phyloP scores from a whole-genome alignment of 1,140 invertebrate species.

The Sesamia nonagrioides region DNA sequence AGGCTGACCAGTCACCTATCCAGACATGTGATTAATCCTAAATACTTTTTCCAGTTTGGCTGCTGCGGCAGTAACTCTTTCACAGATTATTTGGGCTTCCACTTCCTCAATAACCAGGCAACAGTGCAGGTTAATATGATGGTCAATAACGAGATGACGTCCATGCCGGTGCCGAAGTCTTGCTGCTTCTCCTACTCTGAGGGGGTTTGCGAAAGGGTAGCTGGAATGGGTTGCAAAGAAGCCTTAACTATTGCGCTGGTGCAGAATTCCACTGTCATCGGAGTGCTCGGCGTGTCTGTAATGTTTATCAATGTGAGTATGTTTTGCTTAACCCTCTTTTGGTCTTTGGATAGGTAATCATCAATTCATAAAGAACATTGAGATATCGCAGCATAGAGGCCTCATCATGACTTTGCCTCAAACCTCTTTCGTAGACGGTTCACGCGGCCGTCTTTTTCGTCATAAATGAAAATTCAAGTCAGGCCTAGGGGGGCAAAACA shows the following conservation, averaged over 20 bases:
- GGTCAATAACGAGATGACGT: conserved; percentile 54
- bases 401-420: no score
- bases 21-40: not conserved
- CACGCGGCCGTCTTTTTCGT: no score
- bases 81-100: conserved; percentile 71
- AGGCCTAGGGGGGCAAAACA: no score
- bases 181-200: conserved; percentile 66
- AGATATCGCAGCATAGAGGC: no score
- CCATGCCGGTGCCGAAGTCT: conserved; percentile 64
- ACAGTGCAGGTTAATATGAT: conserved; percentile 61
- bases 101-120: conserved; percentile 69
- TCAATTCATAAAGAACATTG: no score
- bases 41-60: conserved; percentile 63
- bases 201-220: conserved; percentile 63
- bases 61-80: conserved; percentile 76
- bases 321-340: no score
- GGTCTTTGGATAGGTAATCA: no score
- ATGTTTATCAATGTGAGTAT: conserved; percentile 79
- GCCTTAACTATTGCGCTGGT: conserved; percentile 68
- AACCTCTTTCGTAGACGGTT: no score
- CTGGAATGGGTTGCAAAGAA: conserved; percentile 66
- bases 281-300: conserved; percentile 79
- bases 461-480: no score
- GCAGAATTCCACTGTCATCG: conserved; percentile 77
- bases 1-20: no score